These are phyloP conservation scores for Nomada lathburiana DNA, from an alignment of 2,888 invertebrate genomes.

Conservation along the genomic window DNA sequence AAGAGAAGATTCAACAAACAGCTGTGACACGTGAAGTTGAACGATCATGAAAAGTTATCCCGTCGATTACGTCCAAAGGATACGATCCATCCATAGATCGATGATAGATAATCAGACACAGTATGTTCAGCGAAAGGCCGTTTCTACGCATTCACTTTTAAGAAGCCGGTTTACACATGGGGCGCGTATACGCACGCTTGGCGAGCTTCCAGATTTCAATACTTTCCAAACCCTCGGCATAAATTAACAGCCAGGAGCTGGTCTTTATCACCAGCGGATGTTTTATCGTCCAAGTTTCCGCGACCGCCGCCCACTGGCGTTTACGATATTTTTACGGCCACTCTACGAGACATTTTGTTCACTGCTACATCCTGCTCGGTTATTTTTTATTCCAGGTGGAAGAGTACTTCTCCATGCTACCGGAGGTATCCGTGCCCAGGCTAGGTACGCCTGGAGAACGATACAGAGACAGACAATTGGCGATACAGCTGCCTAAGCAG, in stretches of 20 bases:
- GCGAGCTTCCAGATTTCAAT: constrained; percentile 75
- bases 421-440: constrained; percentile 88
- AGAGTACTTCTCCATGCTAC: constrained; percentile 96
- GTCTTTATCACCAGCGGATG: constrained; percentile 60
- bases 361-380: neutral
- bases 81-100: constrained; percentile 3
- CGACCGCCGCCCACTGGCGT: constrained; percentile 27
- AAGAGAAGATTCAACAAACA: constrained; percentile 35
- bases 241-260: constrained; percentile 59
- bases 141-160: constrained; percentile 47
- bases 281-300: constrained; percentile 54
- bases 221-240: constrained; percentile 77
- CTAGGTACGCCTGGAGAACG: constrained; percentile 92
- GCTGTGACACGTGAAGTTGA: constrained; percentile 8
- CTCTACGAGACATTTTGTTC: neutral
- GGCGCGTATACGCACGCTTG: constrained; percentile 71
- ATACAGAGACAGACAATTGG: constrained; percentile 92
- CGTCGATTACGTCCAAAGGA: constrained; percentile 11
- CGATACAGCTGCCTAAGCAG: constrained; percentile 96
- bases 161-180: constrained; percentile 58
- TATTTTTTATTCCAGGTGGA: constrained; percentile 89
- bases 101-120: neutral
- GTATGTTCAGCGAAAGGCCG: constrained; percentile 6
- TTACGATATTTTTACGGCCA: constrained; percentile 52
- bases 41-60: constrained; percentile 11